Evolutionary conservation across 2,113 vertebrate genomes (phyloP).

Genomic region (Chrysochloris asiatica): DNA sequence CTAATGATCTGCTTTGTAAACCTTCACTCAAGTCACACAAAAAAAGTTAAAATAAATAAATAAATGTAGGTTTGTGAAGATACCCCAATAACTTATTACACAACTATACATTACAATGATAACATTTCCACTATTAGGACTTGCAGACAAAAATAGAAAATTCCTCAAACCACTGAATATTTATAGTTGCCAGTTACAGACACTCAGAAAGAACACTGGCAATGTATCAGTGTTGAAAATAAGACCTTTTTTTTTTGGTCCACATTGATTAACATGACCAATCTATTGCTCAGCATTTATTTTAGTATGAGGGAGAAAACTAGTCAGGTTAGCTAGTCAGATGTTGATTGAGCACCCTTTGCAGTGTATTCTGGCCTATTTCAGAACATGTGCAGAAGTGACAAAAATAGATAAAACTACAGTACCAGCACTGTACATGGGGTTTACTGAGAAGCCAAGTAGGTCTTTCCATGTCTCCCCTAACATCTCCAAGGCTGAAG

Average conservation of each 20-base stretch:
- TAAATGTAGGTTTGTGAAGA: not conserved
- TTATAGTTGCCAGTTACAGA: not conserved
- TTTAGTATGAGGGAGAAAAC: not conserved
- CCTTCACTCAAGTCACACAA: not conserved
- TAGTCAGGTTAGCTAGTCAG: not conserved
- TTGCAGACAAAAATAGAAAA: not conserved
- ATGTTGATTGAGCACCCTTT: not conserved
- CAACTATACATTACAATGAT: not conserved
- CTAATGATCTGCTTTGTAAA: too few species aligned
- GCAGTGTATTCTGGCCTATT: not conserved
- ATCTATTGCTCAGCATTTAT: not conserved
- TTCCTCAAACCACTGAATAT: not conserved
- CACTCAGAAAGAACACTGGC: not conserved
- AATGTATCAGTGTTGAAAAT: not conserved
- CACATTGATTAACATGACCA: not conserved
- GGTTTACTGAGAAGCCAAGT: not conserved
- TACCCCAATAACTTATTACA: not conserved
- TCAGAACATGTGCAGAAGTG: not conserved
- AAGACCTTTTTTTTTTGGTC: too few species aligned
- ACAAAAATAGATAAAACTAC: not conserved
- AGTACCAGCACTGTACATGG: fast-evolving
- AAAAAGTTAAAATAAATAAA: not conserved
- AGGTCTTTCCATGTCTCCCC: not conserved
- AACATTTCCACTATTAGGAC: not conserved
- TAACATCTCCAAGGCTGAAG: not conserved